phyloP scores from a whole-genome alignment of 2,888 invertebrate species.

The Pterostichus niger region DNA sequence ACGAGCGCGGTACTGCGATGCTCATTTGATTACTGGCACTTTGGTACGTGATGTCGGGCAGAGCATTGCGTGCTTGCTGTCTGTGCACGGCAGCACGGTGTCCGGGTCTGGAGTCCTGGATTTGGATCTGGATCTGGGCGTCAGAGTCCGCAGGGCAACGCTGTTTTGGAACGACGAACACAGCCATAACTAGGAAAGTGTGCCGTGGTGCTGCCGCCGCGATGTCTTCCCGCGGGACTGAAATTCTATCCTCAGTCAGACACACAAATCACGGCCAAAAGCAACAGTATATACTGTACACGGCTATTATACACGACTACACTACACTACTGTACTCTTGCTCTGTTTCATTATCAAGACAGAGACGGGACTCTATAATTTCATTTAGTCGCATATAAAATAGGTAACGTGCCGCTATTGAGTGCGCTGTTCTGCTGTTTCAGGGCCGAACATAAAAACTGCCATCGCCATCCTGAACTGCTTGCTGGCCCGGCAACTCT shows the following conservation, averaged over 20 bases:
- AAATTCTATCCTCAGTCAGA: constrained; percentile 61
- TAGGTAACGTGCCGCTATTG: constrained; percentile 46
- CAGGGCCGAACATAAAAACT: constrained; percentile 90
- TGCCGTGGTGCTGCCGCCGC: constrained; percentile 32
- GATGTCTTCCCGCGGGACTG: constrained; percentile 33
- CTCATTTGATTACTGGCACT: constrained; percentile 50
- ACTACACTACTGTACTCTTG: background rate
- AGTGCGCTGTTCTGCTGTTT: constrained; percentile 38
- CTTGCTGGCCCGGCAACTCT: constrained; percentile 91
- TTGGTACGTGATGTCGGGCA: constrained; percentile 47
- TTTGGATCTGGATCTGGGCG: background rate
- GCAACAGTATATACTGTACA: background rate
- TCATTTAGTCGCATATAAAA: constrained; percentile 29
- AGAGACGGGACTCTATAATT: constrained; percentile 32
- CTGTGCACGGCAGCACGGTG: background rate
- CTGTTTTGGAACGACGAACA: constrained; percentile 51
- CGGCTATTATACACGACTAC: background rate
- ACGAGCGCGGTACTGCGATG: constrained; percentile 44
- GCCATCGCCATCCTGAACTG: constrained; percentile 92
- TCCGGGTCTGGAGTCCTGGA: background rate
- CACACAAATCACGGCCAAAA: constrained; percentile 57
- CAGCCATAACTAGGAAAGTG: constrained; percentile 62
- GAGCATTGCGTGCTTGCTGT: constrained; percentile 30
- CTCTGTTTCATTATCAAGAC: constrained; percentile 21
- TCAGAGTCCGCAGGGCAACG: constrained; percentile 34